These are phyloP conservation scores for Callimorpha dominula DNA, from an alignment of 2,888 invertebrate genomes.

Conservation along the genomic window DNA sequence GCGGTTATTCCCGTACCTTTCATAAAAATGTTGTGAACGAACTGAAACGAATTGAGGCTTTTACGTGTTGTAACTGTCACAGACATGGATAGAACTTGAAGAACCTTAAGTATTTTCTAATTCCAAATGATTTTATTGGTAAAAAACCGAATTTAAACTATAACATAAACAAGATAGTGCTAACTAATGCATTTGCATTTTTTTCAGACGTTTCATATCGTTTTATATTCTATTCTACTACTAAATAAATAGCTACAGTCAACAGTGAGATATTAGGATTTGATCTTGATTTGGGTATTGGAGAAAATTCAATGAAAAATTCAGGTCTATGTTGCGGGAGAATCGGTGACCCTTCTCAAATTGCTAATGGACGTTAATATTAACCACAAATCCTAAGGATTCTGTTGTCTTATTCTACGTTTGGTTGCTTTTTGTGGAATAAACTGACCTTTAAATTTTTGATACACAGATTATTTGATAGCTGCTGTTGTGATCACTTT, in stretches of 20 bases:
- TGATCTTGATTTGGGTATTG: conserved; percentile 51
- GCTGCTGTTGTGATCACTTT: background rate
- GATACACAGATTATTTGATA: background rate
- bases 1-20: too few relatives aligned
- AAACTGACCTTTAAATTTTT: background rate
- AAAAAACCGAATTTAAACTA: background rate
- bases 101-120: background rate
- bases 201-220: background rate
- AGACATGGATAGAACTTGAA: background rate
- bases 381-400: conserved; percentile 39
- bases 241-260: conserved; percentile 32
- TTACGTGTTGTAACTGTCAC: background rate
- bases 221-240: background rate
- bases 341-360: conserved; percentile 49
- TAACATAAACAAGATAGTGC: background rate
- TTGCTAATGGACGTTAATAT: conserved; percentile 48
- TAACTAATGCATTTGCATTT: background rate
- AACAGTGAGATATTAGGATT: conserved; percentile 34
- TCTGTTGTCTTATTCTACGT: conserved; percentile 34
- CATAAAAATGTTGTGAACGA: background rate
- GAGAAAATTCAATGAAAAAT: conserved; percentile 51
- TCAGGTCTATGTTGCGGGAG: conserved; percentile 39
- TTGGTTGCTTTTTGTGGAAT: background rate
- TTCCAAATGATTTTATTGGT: background rate
- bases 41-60: background rate